phyloP scores from a whole-genome alignment of 2,888 invertebrate species.

The Willowsia nigromaculata region DNA sequence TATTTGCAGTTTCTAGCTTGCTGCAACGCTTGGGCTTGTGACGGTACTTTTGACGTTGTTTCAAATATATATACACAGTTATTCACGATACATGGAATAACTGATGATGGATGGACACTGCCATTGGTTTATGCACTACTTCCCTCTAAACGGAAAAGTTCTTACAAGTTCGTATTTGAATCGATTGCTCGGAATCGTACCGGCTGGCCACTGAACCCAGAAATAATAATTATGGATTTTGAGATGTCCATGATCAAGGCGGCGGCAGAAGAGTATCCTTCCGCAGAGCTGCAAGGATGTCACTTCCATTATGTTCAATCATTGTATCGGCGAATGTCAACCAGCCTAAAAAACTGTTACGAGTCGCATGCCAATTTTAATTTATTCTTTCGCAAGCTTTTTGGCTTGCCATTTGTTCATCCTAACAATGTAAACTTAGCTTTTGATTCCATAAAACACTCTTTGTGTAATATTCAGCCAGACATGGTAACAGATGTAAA shows the following conservation, averaged over 20 bases:
- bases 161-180: not conserved
- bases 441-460: no score
- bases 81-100: not conserved
- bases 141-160: not conserved
- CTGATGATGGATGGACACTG: not conserved
- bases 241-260: not conserved
- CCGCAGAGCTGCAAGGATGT: not conserved
- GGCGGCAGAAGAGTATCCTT: not conserved
- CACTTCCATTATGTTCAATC: not conserved
- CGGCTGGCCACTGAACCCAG: not conserved
- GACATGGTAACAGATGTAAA: no score
- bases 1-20: not conserved
- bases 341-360: not conserved
- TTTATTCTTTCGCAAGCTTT: no score
- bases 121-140: not conserved
- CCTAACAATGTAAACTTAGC: no score
- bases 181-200: not conserved
- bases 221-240: not conserved
- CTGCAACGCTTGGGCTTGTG: not conserved
- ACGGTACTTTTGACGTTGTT: not conserved
- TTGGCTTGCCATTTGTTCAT: no score
- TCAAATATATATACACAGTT: not conserved
- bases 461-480: no score
- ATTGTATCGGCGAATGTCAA: not conserved
- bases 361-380: no score